Evolutionary conservation across 64 coral and sea anemone species (phyloP).

Genomic region (Anthopleura sola): DNA sequence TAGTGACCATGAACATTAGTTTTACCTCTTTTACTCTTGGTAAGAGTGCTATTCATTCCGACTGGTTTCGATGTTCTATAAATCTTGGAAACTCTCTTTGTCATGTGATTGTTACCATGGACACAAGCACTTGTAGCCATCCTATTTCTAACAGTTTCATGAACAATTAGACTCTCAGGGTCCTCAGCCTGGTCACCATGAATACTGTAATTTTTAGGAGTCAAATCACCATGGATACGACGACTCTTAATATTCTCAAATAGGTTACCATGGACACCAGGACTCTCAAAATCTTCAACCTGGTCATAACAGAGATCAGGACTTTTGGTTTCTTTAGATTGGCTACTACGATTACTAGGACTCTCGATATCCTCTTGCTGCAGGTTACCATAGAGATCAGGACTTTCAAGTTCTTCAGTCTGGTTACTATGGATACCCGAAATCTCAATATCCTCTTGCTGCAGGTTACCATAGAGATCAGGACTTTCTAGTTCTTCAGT

Average conservation of each 20-base stretch:
- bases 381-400: no score
- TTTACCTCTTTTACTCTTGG: background rate
- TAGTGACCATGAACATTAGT: background rate
- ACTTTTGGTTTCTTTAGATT: background rate
- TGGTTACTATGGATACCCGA: background rate
- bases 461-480: background rate
- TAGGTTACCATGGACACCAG: background rate
- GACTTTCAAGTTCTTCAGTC: background rate
- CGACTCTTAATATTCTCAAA: background rate
- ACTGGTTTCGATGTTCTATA: background rate
- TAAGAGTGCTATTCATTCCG: background rate
- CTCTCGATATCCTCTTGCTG: no score
- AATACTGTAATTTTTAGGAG: background rate
- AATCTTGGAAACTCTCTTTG: background rate
- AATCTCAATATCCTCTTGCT: no score
- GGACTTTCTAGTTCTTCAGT: background rate
- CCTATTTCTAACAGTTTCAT: background rate
- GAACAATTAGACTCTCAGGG: background rate
- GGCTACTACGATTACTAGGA: background rate
- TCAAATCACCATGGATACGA: background rate
- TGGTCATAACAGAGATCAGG: no score
- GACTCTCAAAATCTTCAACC: background rate
- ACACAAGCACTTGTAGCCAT: background rate
- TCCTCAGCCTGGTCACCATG: background rate
- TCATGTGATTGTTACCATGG: conserved; percentile 2